These are phyloP conservation scores for Zosterops lateralis DNA, from an alignment of 2,113 vertebrate genomes.

Conservation along the genomic window DNA sequence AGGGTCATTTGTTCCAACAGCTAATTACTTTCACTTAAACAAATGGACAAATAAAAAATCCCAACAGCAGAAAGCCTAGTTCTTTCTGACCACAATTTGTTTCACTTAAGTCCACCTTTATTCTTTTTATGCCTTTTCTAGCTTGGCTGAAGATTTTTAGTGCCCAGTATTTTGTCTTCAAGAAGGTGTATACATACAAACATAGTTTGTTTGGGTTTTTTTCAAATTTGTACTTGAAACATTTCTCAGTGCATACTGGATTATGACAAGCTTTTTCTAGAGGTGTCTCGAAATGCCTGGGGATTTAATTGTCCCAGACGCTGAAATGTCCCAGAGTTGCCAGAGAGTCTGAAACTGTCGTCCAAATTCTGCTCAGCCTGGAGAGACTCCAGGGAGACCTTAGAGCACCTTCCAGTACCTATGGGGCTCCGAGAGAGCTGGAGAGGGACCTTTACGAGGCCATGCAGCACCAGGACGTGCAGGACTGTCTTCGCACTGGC, in stretches of 20 bases:
- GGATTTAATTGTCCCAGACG: no score
- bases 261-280: background rate
- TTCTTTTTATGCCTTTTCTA: background rate
- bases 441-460: background rate
- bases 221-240: background rate
- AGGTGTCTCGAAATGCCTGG: background rate
- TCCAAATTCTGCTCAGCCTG: background rate
- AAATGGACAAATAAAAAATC: background rate
- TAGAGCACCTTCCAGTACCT: background rate
- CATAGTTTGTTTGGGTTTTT: background rate
- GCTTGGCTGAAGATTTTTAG: background rate
- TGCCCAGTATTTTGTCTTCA: background rate
- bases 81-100: background rate
- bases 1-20: background rate
- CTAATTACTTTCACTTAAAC: background rate
- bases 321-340: background rate
- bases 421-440: background rate
- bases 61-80: background rate
- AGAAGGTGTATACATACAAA: accelerated
- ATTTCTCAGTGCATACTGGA: background rate
- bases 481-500: accelerated
- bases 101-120: background rate
- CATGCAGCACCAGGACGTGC: accelerated
- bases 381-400: no score
- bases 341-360: background rate